These are phyloP conservation scores for Myotis brandtii DNA, from an alignment of 2,113 vertebrate genomes.

Conservation along the genomic window DNA sequence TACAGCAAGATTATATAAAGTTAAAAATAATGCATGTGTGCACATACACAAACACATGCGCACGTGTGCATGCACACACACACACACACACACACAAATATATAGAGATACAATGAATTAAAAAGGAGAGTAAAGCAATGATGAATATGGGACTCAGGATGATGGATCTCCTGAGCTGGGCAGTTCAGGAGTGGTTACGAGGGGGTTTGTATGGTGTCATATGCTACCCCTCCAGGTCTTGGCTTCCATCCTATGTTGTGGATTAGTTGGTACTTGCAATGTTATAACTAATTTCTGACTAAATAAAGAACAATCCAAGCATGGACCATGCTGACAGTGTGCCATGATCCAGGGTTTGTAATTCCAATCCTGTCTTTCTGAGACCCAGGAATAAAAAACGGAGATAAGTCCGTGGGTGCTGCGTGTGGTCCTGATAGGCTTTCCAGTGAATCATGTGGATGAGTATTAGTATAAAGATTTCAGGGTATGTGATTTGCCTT, in stretches of 20 bases:
- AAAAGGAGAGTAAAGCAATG: not conserved
- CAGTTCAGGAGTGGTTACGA: not conserved
- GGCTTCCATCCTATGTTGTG: not conserved
- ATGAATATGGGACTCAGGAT: not conserved
- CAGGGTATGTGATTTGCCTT: not conserved
- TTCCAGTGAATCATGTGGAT: not conserved
- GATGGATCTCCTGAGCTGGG: not conserved
- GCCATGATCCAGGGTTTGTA: not conserved
- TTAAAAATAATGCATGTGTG: not conserved
- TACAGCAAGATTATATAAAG: not conserved
- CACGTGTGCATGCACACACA: not conserved
- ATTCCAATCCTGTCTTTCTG: constrained; percentile 3
- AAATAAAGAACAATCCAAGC: not conserved
- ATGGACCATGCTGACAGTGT: not conserved
- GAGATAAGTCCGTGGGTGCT: not conserved
- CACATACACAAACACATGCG: too few relatives aligned
- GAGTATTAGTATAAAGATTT: not conserved
- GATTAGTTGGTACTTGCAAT: not conserved
- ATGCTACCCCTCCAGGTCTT: not conserved
- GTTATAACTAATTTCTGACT: not conserved
- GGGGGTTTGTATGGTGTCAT: not conserved
- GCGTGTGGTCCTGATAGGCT: not conserved
- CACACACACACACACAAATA: not conserved
- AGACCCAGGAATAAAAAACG: not conserved
- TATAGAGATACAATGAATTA: not conserved